These are phyloP conservation scores for Lithophane semibrunnea DNA, from an alignment of 2,888 invertebrate genomes.

Conservation along the genomic window DNA sequence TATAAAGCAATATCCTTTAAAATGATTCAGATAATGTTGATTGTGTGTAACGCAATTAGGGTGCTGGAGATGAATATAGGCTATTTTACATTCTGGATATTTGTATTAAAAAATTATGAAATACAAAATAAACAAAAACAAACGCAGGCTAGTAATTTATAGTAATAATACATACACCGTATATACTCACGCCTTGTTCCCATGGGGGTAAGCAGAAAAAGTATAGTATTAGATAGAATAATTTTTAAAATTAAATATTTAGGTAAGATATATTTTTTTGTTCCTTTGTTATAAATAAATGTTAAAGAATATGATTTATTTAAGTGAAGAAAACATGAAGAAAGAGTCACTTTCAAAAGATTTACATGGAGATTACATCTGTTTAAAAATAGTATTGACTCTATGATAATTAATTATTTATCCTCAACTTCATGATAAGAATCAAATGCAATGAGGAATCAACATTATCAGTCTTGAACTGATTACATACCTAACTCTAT, in stretches of 20 bases:
- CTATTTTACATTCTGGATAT: too few relatives aligned
- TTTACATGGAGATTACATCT: constrained; percentile 13
- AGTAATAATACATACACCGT: not conserved
- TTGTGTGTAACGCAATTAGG: too few relatives aligned
- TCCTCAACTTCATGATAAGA: constrained; percentile 29
- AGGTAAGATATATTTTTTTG: not conserved
- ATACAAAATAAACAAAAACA: not conserved
- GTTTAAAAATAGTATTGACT: constrained; percentile 22
- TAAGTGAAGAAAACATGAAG: not conserved
- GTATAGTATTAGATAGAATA: not conserved
- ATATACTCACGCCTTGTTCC: too few relatives aligned
- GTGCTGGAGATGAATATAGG: too few relatives aligned
- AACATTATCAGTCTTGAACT: constrained; percentile 37
- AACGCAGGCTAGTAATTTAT: not conserved
- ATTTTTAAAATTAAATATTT: too few relatives aligned
- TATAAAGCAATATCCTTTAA: too few relatives aligned
- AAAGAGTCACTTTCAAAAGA: constrained; percentile 1
- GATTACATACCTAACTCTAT: constrained; percentile 7
- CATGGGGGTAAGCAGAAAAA: too few relatives aligned
- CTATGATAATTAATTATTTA: constrained; percentile 14
- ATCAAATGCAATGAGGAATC: constrained; percentile 28
- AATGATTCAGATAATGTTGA: too few relatives aligned
- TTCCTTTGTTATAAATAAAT: not conserved
- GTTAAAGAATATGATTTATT: not conserved
- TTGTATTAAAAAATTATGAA: not conserved